Evolutionary conservation across 2,888 invertebrate species (phyloP), one percentile per base, ranked within the genome.

Genomic region (Scrobipalpa costella): DNA sequence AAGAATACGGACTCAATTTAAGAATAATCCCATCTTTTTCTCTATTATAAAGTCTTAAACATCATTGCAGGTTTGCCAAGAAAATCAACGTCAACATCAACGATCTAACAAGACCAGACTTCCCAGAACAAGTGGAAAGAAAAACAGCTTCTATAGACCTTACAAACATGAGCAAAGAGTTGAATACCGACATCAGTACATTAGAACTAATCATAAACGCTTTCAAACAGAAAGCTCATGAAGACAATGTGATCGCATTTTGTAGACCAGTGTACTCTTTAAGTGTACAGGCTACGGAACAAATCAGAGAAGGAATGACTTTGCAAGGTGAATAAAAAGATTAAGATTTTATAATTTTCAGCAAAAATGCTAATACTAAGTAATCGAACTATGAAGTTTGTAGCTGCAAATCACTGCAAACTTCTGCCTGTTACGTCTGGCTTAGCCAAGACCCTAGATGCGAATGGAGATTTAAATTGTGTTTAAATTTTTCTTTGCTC

Each of bases 201-300:
- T 79, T 95, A 59, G 92, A 94, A 55, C 86, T 96, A 2, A 95
- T 96, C 33, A 81, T 96, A n/a, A 95, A 95, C 66, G 96, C 95
- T 0, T 92, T 98, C 63, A 92, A 92, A 57, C 94, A 94, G 80
- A 93, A 94, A 19, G 87, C 94, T 5, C 93, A 95, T 67, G 94
- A 95, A 77, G 98, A 98, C 81, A 93, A 96, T 68, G 78, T 88
- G 6, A 93, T 97, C 66, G 92, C 93, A 11, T 95, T 94, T 75
- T 85, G 86, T 66, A 85, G 93, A 68, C 97, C 97, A 0, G 88
- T 98, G 8, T 98, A 98, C 78, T 95, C 95, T 63, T 92, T 94
- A 67, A 93, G 94, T 15, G 85, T 97, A n/a, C 94, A 93, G 11
- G 93, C 92, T 55, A 92, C 96, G 2, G 92, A 94, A 0, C 95